Percentiles rank a stretch among this genome's conserved stretches.
These are phyloP conservation scores for Myopa testacea DNA, from an alignment of 2,888 invertebrate genomes.

Conservation along the genomic window DNA sequence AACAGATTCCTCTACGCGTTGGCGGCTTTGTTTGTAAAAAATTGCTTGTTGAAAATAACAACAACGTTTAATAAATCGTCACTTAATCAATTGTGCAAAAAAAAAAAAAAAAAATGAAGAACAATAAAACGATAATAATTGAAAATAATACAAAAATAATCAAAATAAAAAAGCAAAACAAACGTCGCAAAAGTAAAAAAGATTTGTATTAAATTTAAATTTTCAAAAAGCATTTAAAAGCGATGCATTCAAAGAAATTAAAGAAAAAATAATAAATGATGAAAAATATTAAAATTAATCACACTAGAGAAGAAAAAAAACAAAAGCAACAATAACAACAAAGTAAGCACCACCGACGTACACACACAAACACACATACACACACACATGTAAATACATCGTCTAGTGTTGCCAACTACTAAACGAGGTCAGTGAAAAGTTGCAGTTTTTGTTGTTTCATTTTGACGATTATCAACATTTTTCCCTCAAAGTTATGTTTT, in stretches of 20 bases:
- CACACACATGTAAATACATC: neutral
- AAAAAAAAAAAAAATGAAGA: too few relatives aligned
- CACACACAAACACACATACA: neutral
- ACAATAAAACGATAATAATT: too few relatives aligned
- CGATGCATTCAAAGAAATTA: neutral
- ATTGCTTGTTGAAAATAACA: too few relatives aligned
- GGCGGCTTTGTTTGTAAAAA: too few relatives aligned
- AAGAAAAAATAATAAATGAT: neutral
- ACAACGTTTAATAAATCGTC: too few relatives aligned
- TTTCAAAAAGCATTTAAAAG: neutral
- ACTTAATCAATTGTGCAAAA: too few relatives aligned
- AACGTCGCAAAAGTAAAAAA: neutral
- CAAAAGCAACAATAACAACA: neutral
- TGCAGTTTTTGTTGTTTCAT: neutral
- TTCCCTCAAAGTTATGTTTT: neutral
- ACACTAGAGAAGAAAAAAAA: neutral
- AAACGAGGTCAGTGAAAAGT: slow-evolving; percentile 26
- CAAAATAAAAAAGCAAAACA: too few relatives aligned
- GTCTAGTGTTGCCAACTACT: neutral
- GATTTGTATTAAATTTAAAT: too few relatives aligned
- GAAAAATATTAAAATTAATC: neutral
- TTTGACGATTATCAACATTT: neutral
- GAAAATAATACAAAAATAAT: too few relatives aligned
- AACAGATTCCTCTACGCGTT: too few relatives aligned
- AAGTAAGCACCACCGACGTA: neutral